Evolutionary conservation across 2,888 invertebrate species (phyloP).

Genomic region (Tanaodytes sp.): DNA sequence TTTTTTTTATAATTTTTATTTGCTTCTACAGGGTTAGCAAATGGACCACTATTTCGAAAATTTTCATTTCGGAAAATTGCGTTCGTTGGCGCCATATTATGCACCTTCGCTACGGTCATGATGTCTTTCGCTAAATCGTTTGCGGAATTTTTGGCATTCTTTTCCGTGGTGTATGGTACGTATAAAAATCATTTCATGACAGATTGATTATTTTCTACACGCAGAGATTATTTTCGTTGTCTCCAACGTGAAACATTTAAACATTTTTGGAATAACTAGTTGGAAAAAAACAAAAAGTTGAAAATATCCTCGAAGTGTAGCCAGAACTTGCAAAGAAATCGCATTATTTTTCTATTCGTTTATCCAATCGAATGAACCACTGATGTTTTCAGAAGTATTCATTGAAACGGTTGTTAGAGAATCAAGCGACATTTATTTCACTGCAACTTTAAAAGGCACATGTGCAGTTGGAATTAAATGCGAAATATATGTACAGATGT

Average conservation of each 20-base stretch:
- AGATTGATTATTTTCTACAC: neutral
- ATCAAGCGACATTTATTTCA: no score
- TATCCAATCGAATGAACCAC: neutral
- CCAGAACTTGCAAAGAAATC: slow-evolving; percentile 5
- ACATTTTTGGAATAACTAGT: no score
- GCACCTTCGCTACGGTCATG: slow-evolving; percentile 77
- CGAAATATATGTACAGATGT: no score
- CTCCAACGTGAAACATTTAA: neutral
- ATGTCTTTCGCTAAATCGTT: slow-evolving; percentile 80
- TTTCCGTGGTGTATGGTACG: slow-evolving; percentile 81
- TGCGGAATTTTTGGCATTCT: slow-evolving; percentile 77
- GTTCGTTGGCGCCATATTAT: slow-evolving; percentile 77
- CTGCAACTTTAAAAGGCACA: no score
- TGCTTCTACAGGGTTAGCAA: slow-evolving; percentile 78
- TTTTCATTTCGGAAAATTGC: slow-evolving; percentile 81
- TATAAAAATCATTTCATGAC: slow-evolving; percentile 7
- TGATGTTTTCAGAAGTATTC: no score
- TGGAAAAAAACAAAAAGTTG: no score
- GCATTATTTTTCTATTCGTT: slow-evolving; percentile 10
- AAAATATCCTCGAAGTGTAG: neutral
- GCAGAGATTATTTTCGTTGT: neutral
- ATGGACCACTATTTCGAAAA: slow-evolving; percentile 81
- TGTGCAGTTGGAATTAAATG: no score
- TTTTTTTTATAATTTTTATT: no score
- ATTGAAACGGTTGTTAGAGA: no score